A percentile compares a stretch with the other conserved stretches of the same genome.
These are phyloP conservation scores for Loripinus fragilis DNA, from an alignment of 2,888 invertebrate species.

Conservation along the genomic window DNA sequence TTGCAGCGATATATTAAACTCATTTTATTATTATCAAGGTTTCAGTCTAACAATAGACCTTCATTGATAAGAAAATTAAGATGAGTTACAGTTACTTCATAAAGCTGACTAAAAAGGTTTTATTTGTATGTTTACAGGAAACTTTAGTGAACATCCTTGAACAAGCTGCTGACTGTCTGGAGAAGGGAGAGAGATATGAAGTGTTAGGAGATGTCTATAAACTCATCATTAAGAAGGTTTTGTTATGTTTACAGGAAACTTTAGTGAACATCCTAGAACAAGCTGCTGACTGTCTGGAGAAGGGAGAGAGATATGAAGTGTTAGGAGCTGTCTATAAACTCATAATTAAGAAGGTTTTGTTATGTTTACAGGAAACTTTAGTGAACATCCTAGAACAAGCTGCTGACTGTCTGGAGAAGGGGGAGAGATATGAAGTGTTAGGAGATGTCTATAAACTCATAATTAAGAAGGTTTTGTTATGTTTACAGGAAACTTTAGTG, in stretches of 20 bases:
- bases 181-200: slow-evolving; percentile 84
- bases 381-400: slow-evolving; percentile 94
- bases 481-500: slow-evolving; percentile 88
- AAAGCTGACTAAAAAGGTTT: no score
- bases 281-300: slow-evolving; percentile 91
- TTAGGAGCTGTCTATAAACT: slow-evolving; percentile 81
- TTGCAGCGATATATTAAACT: no score
- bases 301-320: slow-evolving; percentile 81
- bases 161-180: slow-evolving; percentile 91
- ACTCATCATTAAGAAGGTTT: no score
- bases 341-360: no score
- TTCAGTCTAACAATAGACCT: no score
- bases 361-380: slow-evolving; percentile 87
- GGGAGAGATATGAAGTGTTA: slow-evolving; percentile 81
- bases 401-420: slow-evolving; percentile 89
- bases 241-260: slow-evolving; percentile 87
- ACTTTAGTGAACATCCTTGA: slow-evolving; percentile 93
- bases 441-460: slow-evolving; percentile 85
- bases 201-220: slow-evolving; percentile 81
- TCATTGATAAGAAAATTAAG: no score
- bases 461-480: no score
- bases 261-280: slow-evolving; percentile 93
- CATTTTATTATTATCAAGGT: no score
- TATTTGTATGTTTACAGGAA: slow-evolving; percentile 86
- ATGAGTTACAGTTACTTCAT: no score